These are phyloP conservation scores for Lagopus leucura DNA, from an alignment of 2,113 vertebrate genomes.

Conservation along the genomic window DNA sequence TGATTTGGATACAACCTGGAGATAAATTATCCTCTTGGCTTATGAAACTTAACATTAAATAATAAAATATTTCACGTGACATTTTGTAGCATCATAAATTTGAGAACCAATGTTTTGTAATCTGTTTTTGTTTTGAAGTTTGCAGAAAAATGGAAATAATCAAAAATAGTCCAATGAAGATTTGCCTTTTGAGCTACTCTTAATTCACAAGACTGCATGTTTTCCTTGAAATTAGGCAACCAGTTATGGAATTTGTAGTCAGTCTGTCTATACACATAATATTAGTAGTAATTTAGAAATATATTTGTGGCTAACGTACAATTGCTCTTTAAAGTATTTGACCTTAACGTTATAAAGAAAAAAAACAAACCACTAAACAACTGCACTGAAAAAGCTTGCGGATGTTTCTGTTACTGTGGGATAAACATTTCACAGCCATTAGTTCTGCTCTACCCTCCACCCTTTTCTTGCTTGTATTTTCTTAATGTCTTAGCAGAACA, in stretches of 20 bases:
- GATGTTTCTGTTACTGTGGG: neutral
- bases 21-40: neutral
- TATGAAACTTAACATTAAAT: neutral
- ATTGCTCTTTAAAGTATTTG: neutral
- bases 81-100: slow-evolving; percentile 1
- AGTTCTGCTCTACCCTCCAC: neutral
- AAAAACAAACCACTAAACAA: neutral
- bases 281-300: neutral
- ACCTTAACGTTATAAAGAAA: neutral
- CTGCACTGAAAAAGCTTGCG: neutral
- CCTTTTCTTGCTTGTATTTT: neutral
- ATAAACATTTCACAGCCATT: neutral
- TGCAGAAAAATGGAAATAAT: neutral
- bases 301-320: neutral
- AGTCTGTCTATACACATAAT: neutral
- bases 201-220: neutral
- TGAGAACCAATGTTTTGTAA: neutral
- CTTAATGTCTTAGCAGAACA: neutral
- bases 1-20: neutral
- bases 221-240: neutral
- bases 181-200: neutral
- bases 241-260: neutral
- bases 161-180: neutral
- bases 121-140: neutral
- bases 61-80: neutral